Evolutionary conservation across 2,113 vertebrate species (phyloP).

Genomic region (Eulemur rufifrons): DNA sequence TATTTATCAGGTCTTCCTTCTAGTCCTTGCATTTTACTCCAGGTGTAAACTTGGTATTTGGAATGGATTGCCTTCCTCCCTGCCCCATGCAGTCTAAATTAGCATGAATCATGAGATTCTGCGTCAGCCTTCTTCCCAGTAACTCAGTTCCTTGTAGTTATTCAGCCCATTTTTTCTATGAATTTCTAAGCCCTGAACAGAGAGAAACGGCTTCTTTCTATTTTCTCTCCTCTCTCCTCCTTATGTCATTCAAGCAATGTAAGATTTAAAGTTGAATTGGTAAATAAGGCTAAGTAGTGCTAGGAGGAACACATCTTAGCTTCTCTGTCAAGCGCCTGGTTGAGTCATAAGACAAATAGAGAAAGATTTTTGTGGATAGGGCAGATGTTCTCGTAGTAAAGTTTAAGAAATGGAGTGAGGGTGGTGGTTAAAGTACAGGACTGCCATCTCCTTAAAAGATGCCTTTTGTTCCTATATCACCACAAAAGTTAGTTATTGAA

Average conservation of each 20-base stretch:
- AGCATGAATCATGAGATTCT: neutral
- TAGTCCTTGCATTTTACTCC: neutral
- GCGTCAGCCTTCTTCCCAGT: neutral
- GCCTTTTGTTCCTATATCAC: neutral
- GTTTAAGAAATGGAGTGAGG: neutral
- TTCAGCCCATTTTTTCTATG: neutral
- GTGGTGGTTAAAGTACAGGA: neutral
- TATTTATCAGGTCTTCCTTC: neutral
- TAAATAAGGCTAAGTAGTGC: neutral
- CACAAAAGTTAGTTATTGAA: neutral
- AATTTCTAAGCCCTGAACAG: neutral
- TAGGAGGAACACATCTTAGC: neutral
- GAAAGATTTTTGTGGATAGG: neutral
- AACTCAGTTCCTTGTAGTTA: neutral
- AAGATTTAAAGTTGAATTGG: neutral
- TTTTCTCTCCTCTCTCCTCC: neutral
- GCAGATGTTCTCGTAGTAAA: neutral
- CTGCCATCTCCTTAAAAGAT: neutral
- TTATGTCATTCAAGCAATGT: neutral
- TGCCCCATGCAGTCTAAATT: neutral
- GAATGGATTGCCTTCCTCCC: neutral
- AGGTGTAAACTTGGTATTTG: neutral
- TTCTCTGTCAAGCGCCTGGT: neutral
- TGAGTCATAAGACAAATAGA: neutral
- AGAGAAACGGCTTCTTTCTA: neutral